Evolutionary conservation across 2,113 vertebrate species (phyloP).

Genomic region (Cephalopholis sonnerati): DNA sequence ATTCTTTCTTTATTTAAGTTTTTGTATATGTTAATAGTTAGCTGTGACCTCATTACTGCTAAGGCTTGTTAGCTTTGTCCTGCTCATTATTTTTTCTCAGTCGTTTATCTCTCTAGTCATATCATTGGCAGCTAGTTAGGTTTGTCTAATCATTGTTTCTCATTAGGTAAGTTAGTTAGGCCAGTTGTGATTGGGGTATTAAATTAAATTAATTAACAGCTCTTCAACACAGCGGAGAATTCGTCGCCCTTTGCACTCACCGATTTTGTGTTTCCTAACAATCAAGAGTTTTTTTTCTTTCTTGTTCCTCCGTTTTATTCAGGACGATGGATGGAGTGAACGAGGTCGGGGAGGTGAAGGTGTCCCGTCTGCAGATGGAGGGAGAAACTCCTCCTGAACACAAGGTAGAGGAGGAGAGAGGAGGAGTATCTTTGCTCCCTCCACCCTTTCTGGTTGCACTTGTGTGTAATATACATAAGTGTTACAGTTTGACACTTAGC

Average conservation of each 20-base stretch:
- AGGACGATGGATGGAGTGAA: constrained; percentile 61
- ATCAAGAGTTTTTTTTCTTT: background rate
- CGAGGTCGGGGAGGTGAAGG: constrained; percentile 56
- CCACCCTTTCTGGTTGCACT: background rate
- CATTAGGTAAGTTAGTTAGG: no score
- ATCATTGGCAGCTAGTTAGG: no score
- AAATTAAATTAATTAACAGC: background rate
- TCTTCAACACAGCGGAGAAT: background rate
- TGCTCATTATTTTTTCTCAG: no score
- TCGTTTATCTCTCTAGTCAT: no score
- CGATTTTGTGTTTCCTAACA: background rate
- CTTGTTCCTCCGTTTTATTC: background rate
- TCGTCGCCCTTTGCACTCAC: no score
- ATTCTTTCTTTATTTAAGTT: no score
- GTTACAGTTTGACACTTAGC: background rate
- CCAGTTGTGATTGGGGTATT: no score
- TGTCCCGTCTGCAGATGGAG: constrained; percentile 59
- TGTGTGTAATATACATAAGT: accelerated
- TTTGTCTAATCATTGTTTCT: no score
- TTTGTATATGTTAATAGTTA: no score
- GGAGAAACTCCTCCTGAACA: constrained; percentile 45
- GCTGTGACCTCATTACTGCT: no score
- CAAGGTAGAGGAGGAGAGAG: constrained; percentile 43
- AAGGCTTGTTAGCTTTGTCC: no score
- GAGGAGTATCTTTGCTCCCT: no score